Evolutionary conservation across 2,113 vertebrate species (phyloP).

Genomic region (Grus americana): DNA sequence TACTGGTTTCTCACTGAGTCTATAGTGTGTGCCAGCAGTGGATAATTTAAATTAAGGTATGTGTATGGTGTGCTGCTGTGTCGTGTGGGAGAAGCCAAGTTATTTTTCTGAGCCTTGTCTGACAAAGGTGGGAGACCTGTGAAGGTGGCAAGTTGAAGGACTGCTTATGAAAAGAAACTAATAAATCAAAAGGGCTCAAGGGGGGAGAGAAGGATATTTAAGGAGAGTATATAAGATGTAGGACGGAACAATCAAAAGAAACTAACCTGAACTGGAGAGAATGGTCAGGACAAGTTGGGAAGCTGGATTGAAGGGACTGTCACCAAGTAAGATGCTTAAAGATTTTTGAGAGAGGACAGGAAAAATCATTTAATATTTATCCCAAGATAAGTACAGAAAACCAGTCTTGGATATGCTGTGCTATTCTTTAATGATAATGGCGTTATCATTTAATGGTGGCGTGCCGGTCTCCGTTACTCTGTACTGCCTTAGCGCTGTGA

Average conservation of each 20-base stretch:
- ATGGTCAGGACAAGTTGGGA: neutral
- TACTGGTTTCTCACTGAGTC: neutral
- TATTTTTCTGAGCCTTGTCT: neutral
- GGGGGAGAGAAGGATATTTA: too few species aligned
- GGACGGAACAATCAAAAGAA: neutral
- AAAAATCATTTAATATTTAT: neutral
- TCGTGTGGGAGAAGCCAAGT: neutral
- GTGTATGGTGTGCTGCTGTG: neutral
- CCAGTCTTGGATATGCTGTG: neutral
- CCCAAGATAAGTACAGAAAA: neutral
- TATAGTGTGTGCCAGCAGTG: neutral
- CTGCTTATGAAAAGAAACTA: neutral
- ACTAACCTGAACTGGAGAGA: neutral
- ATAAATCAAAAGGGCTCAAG: neutral
- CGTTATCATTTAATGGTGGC: neutral
- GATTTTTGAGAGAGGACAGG: neutral
- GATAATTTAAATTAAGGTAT: neutral
- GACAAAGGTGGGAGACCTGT: neutral
- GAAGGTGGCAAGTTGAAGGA: neutral
- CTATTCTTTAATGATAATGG: neutral
- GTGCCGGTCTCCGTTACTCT: accelerated
- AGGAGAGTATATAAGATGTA: neutral
- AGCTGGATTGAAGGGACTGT: neutral
- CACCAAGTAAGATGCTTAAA: neutral
- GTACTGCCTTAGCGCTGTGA: neutral